phyloP scores from a whole-genome alignment of 2,797 vertebrate species.

The Ptychadena robeensis region DNA sequence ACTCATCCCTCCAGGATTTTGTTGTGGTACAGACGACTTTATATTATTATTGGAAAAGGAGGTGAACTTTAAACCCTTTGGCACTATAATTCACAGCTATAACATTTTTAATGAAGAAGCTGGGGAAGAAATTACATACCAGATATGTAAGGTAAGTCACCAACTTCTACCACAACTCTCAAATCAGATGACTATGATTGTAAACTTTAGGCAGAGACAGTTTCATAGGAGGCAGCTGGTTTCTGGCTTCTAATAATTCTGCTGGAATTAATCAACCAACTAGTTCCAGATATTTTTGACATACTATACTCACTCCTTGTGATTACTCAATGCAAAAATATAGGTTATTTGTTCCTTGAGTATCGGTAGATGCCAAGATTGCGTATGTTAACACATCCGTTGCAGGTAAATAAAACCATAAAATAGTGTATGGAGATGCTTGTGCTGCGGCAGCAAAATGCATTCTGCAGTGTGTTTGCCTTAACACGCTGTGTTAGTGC shows the following conservation, averaged over 20 bases:
- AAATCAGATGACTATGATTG: neutral
- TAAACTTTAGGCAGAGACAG: neutral
- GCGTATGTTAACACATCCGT: no score
- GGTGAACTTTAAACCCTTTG: constrained; percentile 93
- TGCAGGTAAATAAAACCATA: no score
- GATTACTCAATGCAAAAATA: neutral
- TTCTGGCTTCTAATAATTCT: no score
- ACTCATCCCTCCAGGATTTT: constrained; percentile 92
- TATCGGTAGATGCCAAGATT: no score
- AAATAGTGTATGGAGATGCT: no score
- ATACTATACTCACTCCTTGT: no score
- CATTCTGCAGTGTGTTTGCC: no score
- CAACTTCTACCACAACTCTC: neutral
- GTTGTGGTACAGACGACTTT: constrained; percentile 91
- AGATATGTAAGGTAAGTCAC: constrained; percentile 91
- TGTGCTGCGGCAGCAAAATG: no score
- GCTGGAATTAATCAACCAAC: no score
- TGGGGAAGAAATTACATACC: constrained; percentile 87
- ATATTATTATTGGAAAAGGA: constrained; percentile 92
- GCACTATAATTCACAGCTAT: constrained; percentile 89
- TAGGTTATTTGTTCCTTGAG: no score
- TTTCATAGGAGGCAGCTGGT: no score
- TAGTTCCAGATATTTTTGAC: neutral
- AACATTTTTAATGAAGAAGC: constrained; percentile 89
- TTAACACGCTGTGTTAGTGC: no score